Conservation (phyloP, 2,113 vertebrate species). For the Nasalis larvatus region DNA sequence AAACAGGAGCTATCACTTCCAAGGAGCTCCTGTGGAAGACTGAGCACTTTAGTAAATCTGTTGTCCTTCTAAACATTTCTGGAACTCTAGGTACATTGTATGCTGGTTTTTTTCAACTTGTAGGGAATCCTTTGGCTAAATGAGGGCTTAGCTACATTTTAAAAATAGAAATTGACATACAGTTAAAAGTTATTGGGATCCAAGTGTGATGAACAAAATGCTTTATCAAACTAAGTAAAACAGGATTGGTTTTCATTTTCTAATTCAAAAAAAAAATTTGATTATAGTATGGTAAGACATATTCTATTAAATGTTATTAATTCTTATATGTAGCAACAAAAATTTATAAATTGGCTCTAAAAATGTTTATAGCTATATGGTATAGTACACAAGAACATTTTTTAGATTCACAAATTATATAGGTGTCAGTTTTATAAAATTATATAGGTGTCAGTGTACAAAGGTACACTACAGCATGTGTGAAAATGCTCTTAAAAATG, state of each 20-base stretch:
- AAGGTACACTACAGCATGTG: background rate
- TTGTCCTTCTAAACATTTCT: background rate
- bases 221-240: background rate
- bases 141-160: background rate
- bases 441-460: background rate
- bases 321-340: background rate
- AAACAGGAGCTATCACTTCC: background rate
- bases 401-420: background rate
- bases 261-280: background rate
- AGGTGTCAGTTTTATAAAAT: background rate
- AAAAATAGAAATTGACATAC: background rate
- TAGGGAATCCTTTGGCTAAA: background rate
- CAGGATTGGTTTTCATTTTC: slow-evolving; percentile 2
- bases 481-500: background rate
- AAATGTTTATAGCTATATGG: background rate
- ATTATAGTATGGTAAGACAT: background rate
- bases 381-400: background rate
- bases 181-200: background rate
- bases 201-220: background rate
- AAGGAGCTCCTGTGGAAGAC: background rate
- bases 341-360: background rate
- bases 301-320: background rate
- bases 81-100: background rate
- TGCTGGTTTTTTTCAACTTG: background rate
- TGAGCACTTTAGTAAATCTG: background rate